These are phyloP conservation scores for Zaprionus taronus DNA, from an alignment of 1,140 invertebrate genomes.

Conservation along the genomic window DNA sequence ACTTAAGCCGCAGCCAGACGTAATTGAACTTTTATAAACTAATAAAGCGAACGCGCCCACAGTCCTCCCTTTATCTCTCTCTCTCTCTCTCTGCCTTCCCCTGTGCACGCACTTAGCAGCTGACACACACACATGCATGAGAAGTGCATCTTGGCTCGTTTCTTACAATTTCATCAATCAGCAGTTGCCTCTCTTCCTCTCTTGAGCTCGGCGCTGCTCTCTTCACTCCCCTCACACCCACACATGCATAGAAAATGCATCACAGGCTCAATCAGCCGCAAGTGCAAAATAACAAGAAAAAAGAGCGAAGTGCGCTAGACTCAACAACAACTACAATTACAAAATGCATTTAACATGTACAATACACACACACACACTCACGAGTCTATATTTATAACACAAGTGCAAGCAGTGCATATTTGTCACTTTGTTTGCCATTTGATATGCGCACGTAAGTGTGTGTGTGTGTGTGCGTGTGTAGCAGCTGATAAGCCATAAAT, in stretches of 20 bases:
- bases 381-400: conserved; percentile 5
- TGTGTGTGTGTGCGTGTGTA: conserved; percentile 21
- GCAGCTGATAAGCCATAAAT: conserved; percentile 71
- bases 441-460: conserved; percentile 11
- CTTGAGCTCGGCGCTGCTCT: neutral
- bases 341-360: conserved; percentile 6
- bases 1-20: conserved; percentile 42
- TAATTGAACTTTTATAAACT: conserved; percentile 83
- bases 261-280: conserved; percentile 5
- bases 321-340: neutral
- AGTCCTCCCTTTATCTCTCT: conserved; percentile 6
- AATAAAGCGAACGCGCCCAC: conserved; percentile 69
- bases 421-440: conserved; percentile 40
- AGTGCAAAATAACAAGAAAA: conserved; percentile 5
- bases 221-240: neutral
- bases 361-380: conserved; percentile 3
- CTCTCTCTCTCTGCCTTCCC: neutral
- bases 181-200: conserved; percentile 8
- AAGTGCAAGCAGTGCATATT: conserved; percentile 42
- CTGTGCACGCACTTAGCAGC: conserved; percentile 42
- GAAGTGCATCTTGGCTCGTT: conserved; percentile 41
- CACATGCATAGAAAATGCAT: conserved; percentile 22
- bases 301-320: neutral
- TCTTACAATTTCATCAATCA: conserved; percentile 70
- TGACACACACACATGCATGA: conserved; percentile 16